Conservation (phyloP, 2,113 vertebrate genomes). For the Phodopus roborovskii region DNA sequence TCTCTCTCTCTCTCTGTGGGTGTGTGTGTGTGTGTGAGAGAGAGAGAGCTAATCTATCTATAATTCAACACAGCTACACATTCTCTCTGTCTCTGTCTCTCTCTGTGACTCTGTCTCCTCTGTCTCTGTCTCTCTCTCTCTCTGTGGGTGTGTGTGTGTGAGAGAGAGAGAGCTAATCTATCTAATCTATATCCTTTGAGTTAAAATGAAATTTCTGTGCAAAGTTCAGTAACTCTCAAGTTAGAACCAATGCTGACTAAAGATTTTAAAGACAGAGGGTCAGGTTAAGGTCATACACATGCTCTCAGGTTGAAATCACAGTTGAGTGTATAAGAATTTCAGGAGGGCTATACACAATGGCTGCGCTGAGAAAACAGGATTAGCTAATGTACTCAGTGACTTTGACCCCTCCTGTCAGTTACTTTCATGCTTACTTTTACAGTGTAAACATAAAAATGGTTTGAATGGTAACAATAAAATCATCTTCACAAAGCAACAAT, state of each 20-base stretch:
- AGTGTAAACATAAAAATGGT: background rate
- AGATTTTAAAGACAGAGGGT: background rate
- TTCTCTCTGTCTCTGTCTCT: no score
- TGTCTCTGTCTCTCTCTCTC: no score
- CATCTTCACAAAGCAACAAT: background rate
- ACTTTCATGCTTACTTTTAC: background rate
- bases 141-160: no score
- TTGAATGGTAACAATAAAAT: constrained; percentile 30
- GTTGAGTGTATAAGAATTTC: background rate
- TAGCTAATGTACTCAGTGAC: background rate
- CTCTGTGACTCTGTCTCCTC: no score
- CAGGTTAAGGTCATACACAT: background rate
- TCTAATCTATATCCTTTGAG: background rate
- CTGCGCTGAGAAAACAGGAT: background rate
- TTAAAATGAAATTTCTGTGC: background rate
- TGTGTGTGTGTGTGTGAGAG: no score
- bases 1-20: no score
- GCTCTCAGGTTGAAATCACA: background rate
- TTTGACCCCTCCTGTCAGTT: background rate
- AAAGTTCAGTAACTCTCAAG: constrained; percentile 15
- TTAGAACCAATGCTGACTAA: background rate
- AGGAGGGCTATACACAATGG: background rate
- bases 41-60: background rate
- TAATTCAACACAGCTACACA: no score
- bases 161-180: background rate